Evolutionary conservation across 2,888 invertebrate species (phyloP).

Genomic region (Eutolmus rufibarbis): DNA sequence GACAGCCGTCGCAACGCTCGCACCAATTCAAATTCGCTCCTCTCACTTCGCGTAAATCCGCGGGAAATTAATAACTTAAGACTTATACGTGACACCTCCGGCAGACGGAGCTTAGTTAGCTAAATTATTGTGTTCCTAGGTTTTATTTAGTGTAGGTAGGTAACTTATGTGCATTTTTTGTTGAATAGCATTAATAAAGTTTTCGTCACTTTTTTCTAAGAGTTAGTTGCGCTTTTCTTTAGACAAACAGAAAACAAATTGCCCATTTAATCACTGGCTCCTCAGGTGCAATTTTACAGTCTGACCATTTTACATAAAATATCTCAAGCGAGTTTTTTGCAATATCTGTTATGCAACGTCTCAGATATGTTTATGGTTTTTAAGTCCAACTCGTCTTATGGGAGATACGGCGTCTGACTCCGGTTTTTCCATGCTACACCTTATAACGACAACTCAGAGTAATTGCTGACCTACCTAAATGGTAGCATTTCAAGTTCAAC

Average conservation of each 20-base stretch:
- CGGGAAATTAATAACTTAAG: slow-evolving; percentile 1
- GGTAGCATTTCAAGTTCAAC: neutral
- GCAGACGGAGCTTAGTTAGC: neutral
- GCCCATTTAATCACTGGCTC: neutral
- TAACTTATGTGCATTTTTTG: slow-evolving; percentile 3
- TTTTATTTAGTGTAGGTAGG: neutral
- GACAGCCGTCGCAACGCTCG: neutral
- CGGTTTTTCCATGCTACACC: neutral
- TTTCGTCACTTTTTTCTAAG: neutral
- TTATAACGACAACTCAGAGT: neutral
- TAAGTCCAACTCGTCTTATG: neutral
- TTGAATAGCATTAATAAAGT: neutral
- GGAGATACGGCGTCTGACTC: neutral
- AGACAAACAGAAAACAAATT: neutral
- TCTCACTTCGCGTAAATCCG: neutral
- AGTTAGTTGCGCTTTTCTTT: neutral
- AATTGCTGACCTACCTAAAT: neutral
- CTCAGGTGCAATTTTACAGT: neutral
- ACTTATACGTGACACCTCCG: neutral
- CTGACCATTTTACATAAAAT: neutral
- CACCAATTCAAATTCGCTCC: neutral
- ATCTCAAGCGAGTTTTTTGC: neutral
- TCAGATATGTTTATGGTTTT: neutral
- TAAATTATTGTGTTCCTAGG: neutral
- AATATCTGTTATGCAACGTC: neutral